Conservation (phyloP, 2,113 vertebrate species). For the Penelope pileata region DNA sequence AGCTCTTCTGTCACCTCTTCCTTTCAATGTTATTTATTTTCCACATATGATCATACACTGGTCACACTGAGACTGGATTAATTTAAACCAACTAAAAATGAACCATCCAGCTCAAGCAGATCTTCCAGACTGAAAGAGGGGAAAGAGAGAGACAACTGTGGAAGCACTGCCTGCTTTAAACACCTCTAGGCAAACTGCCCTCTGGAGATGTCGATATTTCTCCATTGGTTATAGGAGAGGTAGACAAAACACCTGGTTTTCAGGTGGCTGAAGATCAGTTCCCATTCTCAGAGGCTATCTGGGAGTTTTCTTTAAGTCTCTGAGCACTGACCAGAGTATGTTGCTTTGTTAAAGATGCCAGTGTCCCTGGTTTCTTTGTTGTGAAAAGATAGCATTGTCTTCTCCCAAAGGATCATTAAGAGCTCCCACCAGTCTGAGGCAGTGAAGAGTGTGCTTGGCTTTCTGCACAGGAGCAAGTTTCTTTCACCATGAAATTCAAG, state of each 20-base stretch:
- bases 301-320: background rate
- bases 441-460: background rate
- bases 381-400: background rate
- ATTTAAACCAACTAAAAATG: background rate
- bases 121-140: background rate
- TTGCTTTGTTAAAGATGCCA: background rate
- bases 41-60: background rate
- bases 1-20: background rate
- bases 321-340: background rate
- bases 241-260: background rate
- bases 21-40: background rate
- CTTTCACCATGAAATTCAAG: background rate
- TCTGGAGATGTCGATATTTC: fast-evolving
- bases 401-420: background rate
- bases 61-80: background rate
- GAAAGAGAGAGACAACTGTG: background rate
- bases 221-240: background rate
- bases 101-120: background rate
- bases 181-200: background rate
- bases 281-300: background rate
- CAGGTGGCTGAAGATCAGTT: background rate
- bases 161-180: background rate
- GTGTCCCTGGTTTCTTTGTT: background rate
- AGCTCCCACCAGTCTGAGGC: background rate
- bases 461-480: background rate